These are phyloP conservation scores for Procavia capensis DNA, from an alignment of 2,113 vertebrate species.

Conservation along the genomic window DNA sequence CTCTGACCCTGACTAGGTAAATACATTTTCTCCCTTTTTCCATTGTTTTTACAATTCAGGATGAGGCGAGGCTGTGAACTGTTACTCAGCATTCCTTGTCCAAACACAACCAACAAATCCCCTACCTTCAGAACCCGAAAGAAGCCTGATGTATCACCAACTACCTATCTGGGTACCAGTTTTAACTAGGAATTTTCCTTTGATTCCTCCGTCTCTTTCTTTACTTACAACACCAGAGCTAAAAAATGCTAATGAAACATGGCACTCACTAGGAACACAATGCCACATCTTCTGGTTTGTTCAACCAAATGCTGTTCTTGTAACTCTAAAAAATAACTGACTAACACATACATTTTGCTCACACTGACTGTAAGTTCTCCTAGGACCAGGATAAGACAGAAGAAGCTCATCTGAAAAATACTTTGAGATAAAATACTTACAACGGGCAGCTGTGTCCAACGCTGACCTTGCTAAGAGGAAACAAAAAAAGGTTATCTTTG, in stretches of 20 bases:
- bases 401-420: slow-evolving; percentile 17
- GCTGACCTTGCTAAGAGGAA: slow-evolving; percentile 88
- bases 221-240: not conserved
- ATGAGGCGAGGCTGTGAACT: not conserved
- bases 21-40: not conserved
- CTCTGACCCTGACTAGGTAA: not conserved
- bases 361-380: not conserved
- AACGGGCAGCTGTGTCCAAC: slow-evolving; percentile 81
- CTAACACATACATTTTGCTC: too few relatives aligned
- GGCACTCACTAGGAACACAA: not conserved
- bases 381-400: not conserved
- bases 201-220: not conserved
- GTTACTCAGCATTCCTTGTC: not conserved
- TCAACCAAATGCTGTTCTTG: not conserved
- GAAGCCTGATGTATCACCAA: not conserved
- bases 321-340: not conserved
- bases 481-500: slow-evolving; percentile 61
- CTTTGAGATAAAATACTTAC: slow-evolving; percentile 88
- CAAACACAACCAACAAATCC: not conserved
- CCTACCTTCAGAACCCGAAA: not conserved
- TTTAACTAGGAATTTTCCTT: not conserved
- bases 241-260: not conserved
- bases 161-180: not conserved
- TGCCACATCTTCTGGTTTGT: not conserved
- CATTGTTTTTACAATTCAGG: slow-evolving; percentile 3